A percentile compares a stretch with the other conserved stretches of the same genome.
Conservation (phyloP, 2,888 invertebrate genomes). For the Drosophila neotestacea region DNA sequence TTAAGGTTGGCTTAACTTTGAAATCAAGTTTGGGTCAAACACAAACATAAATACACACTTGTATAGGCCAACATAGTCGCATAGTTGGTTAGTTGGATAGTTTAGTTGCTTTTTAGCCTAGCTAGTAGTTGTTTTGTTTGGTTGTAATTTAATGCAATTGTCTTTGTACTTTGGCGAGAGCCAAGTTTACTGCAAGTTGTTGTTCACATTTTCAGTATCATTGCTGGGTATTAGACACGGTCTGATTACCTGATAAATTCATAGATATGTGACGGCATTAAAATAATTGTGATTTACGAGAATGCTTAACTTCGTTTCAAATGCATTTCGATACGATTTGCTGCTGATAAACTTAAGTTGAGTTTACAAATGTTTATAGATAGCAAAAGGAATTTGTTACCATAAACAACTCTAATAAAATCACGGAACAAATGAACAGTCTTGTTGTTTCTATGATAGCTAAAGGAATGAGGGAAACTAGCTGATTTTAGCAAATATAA, state of each 20-base stretch:
- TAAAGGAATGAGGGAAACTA: too few species aligned
- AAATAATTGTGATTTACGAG: conserved; percentile 53
- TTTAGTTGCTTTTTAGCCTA: conserved; percentile 8
- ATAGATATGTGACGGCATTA: conserved; percentile 69
- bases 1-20: conserved; percentile 78
- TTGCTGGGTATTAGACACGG: conserved; percentile 74
- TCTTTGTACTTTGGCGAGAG: conserved; percentile 47
- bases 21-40: conserved; percentile 71
- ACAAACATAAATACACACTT: conserved; percentile 10
- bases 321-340: conserved; percentile 14
- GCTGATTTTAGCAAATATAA: background rate
- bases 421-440: too few species aligned
- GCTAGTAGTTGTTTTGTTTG: background rate
- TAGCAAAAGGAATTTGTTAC: too few species aligned
- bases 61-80: conserved; percentile 22
- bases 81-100: conserved; percentile 19
- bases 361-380: background rate
- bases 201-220: conserved; percentile 57
- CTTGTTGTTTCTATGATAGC: too few species aligned
- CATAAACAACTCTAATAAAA: too few species aligned
- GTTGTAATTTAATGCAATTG: conserved; percentile 72
- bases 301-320: conserved; percentile 36
- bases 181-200: conserved; percentile 34
- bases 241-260: conserved; percentile 77
- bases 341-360: background rate